phyloP scores from a whole-genome alignment of 1,140 invertebrate species.

The Anthonomus grandis region DNA sequence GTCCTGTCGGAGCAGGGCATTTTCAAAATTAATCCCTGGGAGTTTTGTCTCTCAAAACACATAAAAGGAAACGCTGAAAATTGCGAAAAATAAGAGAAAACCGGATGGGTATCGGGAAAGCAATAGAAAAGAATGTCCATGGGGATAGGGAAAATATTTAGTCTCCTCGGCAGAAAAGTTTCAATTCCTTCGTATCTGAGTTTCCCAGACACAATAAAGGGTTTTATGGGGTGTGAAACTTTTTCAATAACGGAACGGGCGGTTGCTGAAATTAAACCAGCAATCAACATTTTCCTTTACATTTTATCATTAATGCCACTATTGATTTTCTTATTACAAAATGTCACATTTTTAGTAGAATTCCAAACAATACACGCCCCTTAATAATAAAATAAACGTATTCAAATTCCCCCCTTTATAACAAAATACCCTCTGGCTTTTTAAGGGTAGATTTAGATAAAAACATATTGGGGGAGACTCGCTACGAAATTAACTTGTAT shows the following conservation, averaged over 20 bases:
- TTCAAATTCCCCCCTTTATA: too few relatives aligned
- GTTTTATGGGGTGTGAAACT: conserved; percentile 39
- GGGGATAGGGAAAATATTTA: conserved; percentile 42
- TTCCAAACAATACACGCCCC: too few relatives aligned
- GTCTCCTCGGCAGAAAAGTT: conserved; percentile 35
- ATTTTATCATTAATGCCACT: conserved; percentile 14
- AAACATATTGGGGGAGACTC: too few relatives aligned
- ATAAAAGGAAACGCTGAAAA: conserved; percentile 5
- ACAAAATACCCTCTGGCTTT: too few relatives aligned
- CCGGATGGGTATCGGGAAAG: conserved; percentile 32
- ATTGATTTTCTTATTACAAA: too few relatives aligned
- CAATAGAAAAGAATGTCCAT: conserved; percentile 39
- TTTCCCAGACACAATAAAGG: conserved; percentile 34
- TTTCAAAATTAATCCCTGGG: not conserved
- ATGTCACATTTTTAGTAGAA: too few relatives aligned
- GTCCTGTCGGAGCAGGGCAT: not conserved
- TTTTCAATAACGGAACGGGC: conserved; percentile 32
- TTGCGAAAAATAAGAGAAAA: conserved; percentile 4
- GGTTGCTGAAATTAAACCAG: conserved; percentile 8
- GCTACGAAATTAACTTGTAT: too few relatives aligned
- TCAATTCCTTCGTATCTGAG: conserved; percentile 37
- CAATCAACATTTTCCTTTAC: not conserved
- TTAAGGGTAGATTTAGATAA: too few relatives aligned
- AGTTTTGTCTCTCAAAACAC: not conserved
- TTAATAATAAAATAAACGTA: too few relatives aligned